A percentile compares a stretch with the other conserved stretches of the same genome.
Conservation (phyloP, 1,140 invertebrate genomes). For the Leucophenga varia region DNA sequence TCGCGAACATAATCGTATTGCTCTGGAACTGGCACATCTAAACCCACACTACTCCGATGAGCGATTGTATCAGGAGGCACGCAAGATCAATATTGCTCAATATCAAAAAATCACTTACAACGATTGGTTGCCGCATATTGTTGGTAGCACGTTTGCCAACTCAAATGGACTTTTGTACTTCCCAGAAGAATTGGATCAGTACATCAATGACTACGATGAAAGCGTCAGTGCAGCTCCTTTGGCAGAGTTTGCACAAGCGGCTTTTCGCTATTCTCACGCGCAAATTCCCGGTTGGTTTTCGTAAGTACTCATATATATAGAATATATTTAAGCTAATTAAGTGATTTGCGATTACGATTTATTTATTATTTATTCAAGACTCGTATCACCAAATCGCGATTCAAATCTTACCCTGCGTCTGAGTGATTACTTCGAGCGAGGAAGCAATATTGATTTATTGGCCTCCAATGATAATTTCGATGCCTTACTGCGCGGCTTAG, state of each 20-base stretch:
- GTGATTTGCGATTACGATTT: background rate
- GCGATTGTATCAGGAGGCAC: conserved; percentile 80
- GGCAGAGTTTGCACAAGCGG: conserved; percentile 81
- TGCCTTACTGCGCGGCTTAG: conserved; percentile 68
- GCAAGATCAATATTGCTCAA: conserved; percentile 75
- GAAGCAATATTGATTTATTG: conserved; percentile 55
- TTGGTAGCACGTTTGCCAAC: conserved; percentile 66
- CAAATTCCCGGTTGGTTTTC: conserved; percentile 75
- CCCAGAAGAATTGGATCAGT: conserved; percentile 60
- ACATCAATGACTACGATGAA: conserved; percentile 86
- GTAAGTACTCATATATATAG: conserved; percentile 58
- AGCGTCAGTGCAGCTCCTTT: conserved; percentile 73
- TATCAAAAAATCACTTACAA: conserved; percentile 83
- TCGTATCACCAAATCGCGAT: conserved; percentile 65
- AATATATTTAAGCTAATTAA: background rate
- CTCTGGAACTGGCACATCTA: conserved; percentile 66
- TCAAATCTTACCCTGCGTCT: conserved; percentile 64
- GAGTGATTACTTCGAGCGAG: conserved; percentile 74
- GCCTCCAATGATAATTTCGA: conserved; percentile 66
- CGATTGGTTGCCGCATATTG: conserved; percentile 81
- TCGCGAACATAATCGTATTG: conserved; percentile 89
- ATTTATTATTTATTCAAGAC: conserved; percentile 56
- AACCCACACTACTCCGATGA: conserved; percentile 90
- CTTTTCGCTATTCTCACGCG: conserved; percentile 84
- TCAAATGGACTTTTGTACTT: conserved; percentile 67